Base-by-base conservation (phyloP, 2,113 vertebrate species). In the Manacus vitellinus region DNA sequence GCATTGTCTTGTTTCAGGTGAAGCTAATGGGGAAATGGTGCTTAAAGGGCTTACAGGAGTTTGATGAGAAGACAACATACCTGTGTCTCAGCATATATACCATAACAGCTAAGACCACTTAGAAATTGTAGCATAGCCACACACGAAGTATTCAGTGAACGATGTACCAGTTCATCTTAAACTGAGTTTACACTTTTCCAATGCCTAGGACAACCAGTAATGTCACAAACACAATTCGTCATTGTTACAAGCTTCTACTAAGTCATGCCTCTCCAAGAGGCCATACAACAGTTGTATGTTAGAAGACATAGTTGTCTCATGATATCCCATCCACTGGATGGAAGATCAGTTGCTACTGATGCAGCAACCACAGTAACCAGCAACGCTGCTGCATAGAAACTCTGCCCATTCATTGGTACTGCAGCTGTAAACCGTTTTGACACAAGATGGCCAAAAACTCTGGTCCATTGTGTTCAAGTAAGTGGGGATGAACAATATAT, bases 241-340 rank as follows among this genome's bases (percentile, higher is more conserved):
- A 35, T 46, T 54, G 24, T 47, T 77, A 6, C 7, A 61, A 56
- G 20, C 58, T 17, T 67, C 56, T 49, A 1, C 6, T 70, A n/a
- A 52, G 35, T 70, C 27, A 4, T 4, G 41, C 17, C 14, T 70
- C 9, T 81, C 62, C 25, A 54, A 66, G 59, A 81, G 43, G 37
- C n/a, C 18, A 4, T 20, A 7, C 2, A 9, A 4, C 43, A 55
- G 47, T 8, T 24, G 7, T 51, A 6, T 27, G 1, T n/a, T 22
- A 76, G 55, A 78, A 58, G 46, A 44, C 4, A 0, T 7, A 51
- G 16, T 33, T 47, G 18, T 68, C 47, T 27, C 2, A 3, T 51
- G 14, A 37, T 61, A n/a, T 11, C 44, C 46, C 17, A 28, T 70
- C 55, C 12, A 6, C 31, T 76, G 58, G 9, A 33, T 79, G 33